Percentiles rank a stretch among this genome's conserved stretches.
These are phyloP conservation scores for Chymomyza fuscimana DNA, from an alignment of 2,888 invertebrate genomes.

Conservation along the genomic window DNA sequence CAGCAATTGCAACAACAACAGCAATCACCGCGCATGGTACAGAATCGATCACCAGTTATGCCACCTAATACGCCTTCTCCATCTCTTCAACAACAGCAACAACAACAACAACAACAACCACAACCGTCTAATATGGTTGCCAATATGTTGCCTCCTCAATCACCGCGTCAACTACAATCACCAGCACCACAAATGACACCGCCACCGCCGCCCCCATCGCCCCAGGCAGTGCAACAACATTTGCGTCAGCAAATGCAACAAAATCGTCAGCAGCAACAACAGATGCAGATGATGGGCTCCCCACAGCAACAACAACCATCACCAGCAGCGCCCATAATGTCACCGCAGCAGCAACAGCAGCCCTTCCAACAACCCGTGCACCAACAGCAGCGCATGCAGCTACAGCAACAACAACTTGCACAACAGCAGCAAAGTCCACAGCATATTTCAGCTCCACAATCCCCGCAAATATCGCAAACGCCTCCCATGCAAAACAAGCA, in stretches of 20 bases:
- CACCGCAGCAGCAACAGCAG: conserved; percentile 63
- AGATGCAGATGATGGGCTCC: conserved; percentile 60
- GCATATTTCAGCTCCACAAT: conserved; percentile 71
- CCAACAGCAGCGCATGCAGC: conserved; percentile 69
- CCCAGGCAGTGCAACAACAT: conserved; percentile 69
- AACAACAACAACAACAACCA: conserved; percentile 44
- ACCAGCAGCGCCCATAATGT: conserved; percentile 49
- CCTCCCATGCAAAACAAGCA: conserved; percentile 68
- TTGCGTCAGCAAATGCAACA: conserved; percentile 76
- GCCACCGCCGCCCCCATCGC: conserved; percentile 78
- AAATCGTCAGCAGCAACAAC: conserved; percentile 61
- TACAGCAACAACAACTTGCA: conserved; percentile 68
- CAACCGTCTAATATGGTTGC: conserved; percentile 37
- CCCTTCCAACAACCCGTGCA: conserved; percentile 76
- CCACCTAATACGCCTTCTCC: conserved; percentile 75
- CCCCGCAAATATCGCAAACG: conserved; percentile 73
- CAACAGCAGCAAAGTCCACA: conserved; percentile 69
- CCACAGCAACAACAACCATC: conserved; percentile 54
- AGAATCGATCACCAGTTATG: conserved; percentile 77
- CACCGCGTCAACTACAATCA: conserved; percentile 77
- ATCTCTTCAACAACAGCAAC: conserved; percentile 58
- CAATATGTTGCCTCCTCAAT: conserved; percentile 77
- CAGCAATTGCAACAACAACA: conserved; percentile 77
- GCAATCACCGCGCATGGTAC: conserved; percentile 76
- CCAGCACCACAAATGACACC: conserved; percentile 80